Evolutionary conservation across 1,140 invertebrate genomes (phyloP), one percentile per base, ranked within the genome.

Genomic region (Bombus ignitus): DNA sequence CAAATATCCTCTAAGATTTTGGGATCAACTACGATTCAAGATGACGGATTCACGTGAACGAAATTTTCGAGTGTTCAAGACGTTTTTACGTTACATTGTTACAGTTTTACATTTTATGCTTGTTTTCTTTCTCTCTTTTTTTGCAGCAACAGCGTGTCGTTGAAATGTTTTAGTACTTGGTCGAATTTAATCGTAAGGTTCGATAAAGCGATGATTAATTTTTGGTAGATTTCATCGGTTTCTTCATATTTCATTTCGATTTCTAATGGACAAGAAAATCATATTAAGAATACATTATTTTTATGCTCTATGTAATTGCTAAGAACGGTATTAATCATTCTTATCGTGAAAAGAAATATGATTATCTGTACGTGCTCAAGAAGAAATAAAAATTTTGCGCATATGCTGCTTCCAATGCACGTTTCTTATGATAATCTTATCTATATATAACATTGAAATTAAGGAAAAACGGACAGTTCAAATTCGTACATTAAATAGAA

Each of bases 1-100:
- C 62, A 77, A 83, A 83, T 39, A 77, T 65, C 42, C 25, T 0
- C 44, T 35, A 42, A 71, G 32, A 59, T 71, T 15, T 32, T 47
- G 42, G 62, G n/a, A 68, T 79, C 44, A 35, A 68, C 28, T 13
- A 3, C 0, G 42, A 68, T 68, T 68, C 32, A 35, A 44, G 57
- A 77, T 77, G 28, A 77, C 4, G 2, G 59, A 65, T 39, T 77
- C 28, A 32, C 37, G 28, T 32, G 75, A 62, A 37, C n/a, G n/a
- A 77, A 42, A 42, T 42, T 39, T 62, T 77, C 37, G 37, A 77
- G 28, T 10, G 25, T 32, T 65, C 4, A 28, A 78, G 3, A 39
- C 28, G 42, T 42, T n/a, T 3, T 42, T 28, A 13, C 32, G 25
- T 35, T 37, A 15, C 47, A 35, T 25, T 35, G 15, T 74, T 35